Evolutionary conservation across 2,888 invertebrate species (phyloP), one percentile per base, ranked within the genome.

Genomic region (Brachyopa scutellaris): DNA sequence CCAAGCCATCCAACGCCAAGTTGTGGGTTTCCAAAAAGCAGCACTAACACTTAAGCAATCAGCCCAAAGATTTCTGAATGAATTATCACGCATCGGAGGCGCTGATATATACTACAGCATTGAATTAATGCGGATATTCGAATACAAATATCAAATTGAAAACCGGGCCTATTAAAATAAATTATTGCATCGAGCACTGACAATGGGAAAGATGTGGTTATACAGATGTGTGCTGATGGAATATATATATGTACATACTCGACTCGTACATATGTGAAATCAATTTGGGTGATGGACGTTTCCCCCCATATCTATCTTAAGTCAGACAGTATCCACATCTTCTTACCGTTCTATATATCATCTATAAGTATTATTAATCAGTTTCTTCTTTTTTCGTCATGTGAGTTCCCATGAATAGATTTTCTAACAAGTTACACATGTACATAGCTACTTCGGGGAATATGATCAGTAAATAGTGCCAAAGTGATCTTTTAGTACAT

Each of bases 141-240:
- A 70, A 62, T 31, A 70, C 55, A 70, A 70, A 70, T 55, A 45
- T 70, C 45, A 70, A 70, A 77, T 55, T 55, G 62, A 77, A 55
- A 77, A 77, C 70, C 62, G 38, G 61, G 31, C 62, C 62, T 77
- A 77, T 77, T 77, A 62, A 62, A 77, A 70, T 77, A 70, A 77
- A 77, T 77, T 62, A 70, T 62, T 62, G 53, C 77, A 70, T 47
- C 62, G 53, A 77, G 31, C 53, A 49, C 77, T 49, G 38, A 77
- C 47, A 62, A 77, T 55, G 40, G 62, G 40, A 55, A 55, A 45
- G 53, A 76, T 42, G 36, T 49, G 26, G n/a, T 11, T 53, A 13
- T 67, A 7, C 36, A 15, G 6, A 26, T 6, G 26, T 3, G 26
- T 6, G 19, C 9, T 45, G 8, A 51, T 45, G 51, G 19, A 42